Percentiles rank a stretch among this genome's conserved stretches.
Evolutionary conservation across 2,113 vertebrate genomes (phyloP).

Genomic region (Camelus dromedarius): DNA sequence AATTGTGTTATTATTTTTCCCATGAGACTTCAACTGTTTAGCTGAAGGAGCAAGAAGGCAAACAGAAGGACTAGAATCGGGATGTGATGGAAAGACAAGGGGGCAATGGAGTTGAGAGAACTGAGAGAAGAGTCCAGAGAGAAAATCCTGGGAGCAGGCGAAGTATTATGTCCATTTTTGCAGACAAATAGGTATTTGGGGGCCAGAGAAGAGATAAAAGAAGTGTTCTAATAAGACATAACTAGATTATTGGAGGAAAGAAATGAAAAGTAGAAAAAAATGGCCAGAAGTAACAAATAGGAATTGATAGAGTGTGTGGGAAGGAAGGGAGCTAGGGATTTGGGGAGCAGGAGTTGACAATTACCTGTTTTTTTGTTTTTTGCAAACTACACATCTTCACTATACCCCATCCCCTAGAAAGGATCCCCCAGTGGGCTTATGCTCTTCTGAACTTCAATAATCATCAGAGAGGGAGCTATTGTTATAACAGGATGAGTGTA

Average conservation of each 20-base stretch:
- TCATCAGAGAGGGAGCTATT: background rate
- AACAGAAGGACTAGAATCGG: background rate
- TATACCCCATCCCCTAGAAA: background rate
- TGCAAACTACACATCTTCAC: background rate
- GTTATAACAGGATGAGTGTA: background rate
- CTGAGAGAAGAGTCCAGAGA: background rate
- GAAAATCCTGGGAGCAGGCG: background rate
- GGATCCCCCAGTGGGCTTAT: background rate
- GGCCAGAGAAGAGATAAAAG: constrained; percentile 28
- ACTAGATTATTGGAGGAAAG: background rate
- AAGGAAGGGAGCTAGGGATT: background rate
- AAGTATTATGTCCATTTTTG: background rate
- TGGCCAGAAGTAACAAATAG: background rate
- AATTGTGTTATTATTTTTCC: constrained; percentile 9
- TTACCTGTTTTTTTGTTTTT: background rate
- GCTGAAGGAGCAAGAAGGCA: background rate
- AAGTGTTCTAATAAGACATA: background rate
- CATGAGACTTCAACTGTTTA: background rate
- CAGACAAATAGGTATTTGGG: background rate
- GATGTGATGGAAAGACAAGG: background rate
- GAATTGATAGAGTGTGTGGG: background rate
- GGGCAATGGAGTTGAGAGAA: background rate
- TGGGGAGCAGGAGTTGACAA: background rate
- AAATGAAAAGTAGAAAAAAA: background rate
- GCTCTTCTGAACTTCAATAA: background rate